Evolutionary conservation across 64 coral and sea anemone species (phyloP).

Genomic region (Porites lutea): DNA sequence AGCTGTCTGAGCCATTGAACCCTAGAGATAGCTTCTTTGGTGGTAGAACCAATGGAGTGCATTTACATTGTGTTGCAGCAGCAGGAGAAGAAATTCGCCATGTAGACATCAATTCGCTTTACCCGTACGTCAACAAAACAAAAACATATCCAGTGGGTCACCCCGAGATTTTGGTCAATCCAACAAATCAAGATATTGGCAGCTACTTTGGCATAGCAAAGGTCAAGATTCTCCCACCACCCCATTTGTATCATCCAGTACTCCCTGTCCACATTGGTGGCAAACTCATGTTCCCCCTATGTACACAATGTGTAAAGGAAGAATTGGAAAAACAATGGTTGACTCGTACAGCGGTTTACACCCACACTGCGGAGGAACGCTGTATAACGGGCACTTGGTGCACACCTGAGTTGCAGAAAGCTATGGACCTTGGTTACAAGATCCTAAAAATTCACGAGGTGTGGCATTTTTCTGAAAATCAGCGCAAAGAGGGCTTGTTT

Average conservation of each 20-base stretch:
- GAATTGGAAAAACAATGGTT: background rate
- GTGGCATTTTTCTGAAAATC: slow-evolving; percentile 5
- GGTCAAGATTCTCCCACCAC: background rate
- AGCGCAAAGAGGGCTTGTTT: background rate
- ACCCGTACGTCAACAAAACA: background rate
- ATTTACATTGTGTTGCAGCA: background rate
- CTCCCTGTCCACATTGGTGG: background rate
- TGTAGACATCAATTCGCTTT: background rate
- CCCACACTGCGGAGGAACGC: slow-evolving; percentile 11
- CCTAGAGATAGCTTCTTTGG: background rate
- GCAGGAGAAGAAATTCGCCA: background rate
- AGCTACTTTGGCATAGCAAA: background rate
- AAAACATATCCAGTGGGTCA: background rate
- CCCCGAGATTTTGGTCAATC: background rate
- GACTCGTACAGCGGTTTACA: background rate
- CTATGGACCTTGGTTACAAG: background rate
- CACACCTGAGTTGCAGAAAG: background rate
- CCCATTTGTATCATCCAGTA: background rate
- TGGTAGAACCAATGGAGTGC: background rate
- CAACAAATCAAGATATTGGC: background rate
- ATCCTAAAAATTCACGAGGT: slow-evolving; percentile 17
- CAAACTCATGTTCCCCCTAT: slow-evolving; percentile 3
- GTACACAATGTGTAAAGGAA: background rate
- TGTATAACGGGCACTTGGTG: background rate
- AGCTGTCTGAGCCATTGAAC: background rate